Conservation (phyloP, 2,113 vertebrate species). For the Oreochromis aureus region DNA sequence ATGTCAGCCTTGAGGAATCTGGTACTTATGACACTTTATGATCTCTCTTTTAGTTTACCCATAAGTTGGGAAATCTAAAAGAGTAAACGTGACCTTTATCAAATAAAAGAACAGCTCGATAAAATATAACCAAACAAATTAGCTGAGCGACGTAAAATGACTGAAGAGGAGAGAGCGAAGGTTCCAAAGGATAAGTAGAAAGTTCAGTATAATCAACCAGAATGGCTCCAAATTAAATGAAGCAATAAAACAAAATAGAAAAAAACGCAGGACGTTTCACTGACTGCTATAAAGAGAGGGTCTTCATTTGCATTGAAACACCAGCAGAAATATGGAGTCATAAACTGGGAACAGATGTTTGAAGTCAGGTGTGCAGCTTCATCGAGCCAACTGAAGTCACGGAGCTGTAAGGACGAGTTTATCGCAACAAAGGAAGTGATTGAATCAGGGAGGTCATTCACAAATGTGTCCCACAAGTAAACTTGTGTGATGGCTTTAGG, state of each 20-base stretch:
- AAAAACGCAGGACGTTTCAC: rapidly evolving
- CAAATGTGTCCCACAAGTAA: background rate
- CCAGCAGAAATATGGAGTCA: background rate
- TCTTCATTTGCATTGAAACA: background rate
- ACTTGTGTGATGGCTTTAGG: background rate
- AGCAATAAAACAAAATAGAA: background rate
- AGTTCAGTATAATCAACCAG: background rate
- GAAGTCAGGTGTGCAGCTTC: background rate
- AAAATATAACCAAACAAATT: background rate
- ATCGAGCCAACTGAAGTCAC: background rate
- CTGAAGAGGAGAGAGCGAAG: background rate
- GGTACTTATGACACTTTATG: background rate
- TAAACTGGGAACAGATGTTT: background rate
- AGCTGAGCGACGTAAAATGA: background rate
- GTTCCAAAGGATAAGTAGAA: background rate
- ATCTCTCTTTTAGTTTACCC: background rate
- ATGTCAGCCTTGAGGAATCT: background rate
- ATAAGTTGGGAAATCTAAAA: background rate
- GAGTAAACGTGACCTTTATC: background rate
- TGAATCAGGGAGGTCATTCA: background rate
- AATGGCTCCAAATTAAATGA: background rate
- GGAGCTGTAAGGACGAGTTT: background rate
- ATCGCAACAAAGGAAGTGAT: rapidly evolving
- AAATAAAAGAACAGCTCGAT: background rate
- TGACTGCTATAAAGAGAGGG: background rate